phyloP scores from a whole-genome alignment of 1,140 invertebrate species.

The Drosophila guanche region DNA sequence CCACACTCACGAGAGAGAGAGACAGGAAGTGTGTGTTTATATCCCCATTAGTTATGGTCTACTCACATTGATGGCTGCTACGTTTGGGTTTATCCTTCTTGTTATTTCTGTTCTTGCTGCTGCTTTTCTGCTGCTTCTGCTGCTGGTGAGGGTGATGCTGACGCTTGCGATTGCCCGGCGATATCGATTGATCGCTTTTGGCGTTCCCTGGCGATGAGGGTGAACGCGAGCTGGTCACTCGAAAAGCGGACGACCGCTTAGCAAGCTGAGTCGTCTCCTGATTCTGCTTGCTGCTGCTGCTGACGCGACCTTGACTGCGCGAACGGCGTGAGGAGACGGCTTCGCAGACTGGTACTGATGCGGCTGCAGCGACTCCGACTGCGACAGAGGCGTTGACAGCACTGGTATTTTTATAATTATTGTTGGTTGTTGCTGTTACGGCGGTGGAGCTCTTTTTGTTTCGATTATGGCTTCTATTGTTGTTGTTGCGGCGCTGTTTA shows the following conservation, averaged over 20 bases:
- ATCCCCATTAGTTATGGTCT: neutral
- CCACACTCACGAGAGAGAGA: neutral
- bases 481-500: slow-evolving; percentile 26
- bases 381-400: slow-evolving; percentile 44
- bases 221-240: slow-evolving; percentile 26
- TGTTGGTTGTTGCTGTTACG: slow-evolving; percentile 19
- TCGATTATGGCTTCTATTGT: slow-evolving; percentile 28
- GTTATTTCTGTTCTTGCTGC: slow-evolving; percentile 10
- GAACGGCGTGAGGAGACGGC: slow-evolving; percentile 42
- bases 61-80: slow-evolving; percentile 56
- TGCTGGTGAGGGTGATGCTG: slow-evolving; percentile 50
- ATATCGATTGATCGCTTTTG: slow-evolving; percentile 41
- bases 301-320: slow-evolving; percentile 59
- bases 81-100: slow-evolving; percentile 24
- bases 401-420: neutral
- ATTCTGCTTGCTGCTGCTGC: slow-evolving; percentile 29
- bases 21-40: neutral
- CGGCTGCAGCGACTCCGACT: slow-evolving; percentile 8
- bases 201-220: slow-evolving; percentile 23
- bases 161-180: slow-evolving; percentile 65
- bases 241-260: slow-evolving; percentile 29
- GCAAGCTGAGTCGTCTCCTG: slow-evolving; percentile 6
- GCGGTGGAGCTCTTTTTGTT: slow-evolving; percentile 12
- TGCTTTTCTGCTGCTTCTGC: slow-evolving; percentile 23
- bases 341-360: slow-evolving; percentile 5